Percentiles rank a stretch among this genome's conserved stretches.
Conservation (phyloP, 2,797 vertebrate genomes). For the Falco biarmicus region DNA sequence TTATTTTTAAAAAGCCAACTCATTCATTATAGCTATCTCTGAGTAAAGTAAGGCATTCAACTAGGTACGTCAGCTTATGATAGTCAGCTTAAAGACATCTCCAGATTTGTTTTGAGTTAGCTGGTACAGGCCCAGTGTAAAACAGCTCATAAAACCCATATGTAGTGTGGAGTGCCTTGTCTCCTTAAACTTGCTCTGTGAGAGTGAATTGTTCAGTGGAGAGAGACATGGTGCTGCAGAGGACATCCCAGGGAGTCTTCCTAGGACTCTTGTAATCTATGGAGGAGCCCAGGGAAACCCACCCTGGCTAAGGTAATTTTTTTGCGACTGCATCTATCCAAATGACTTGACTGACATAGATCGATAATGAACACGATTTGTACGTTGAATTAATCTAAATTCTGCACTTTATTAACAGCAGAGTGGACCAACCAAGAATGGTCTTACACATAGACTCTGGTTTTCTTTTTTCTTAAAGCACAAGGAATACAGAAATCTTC, state of each 20-base stretch:
- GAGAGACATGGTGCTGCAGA: background rate
- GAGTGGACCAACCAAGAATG: background rate
- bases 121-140: background rate
- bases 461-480: background rate
- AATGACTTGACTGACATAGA: background rate
- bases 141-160: background rate
- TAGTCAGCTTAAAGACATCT: background rate
- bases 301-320: background rate
- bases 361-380: background rate
- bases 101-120: background rate
- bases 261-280: background rate
- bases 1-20: conserved; percentile 9
- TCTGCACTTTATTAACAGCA: background rate
- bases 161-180: rapidly evolving
- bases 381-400: background rate
- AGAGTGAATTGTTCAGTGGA: background rate
- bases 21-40: background rate
- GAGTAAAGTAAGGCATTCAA: background rate
- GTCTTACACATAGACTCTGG: background rate
- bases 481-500: background rate
- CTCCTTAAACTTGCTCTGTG: background rate
- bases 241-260: background rate
- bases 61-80: background rate
- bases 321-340: background rate
- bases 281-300: background rate